Evolutionary conservation across 2,113 vertebrate genomes (phyloP), one percentile per base, ranked within the genome.

Genomic region (Mellivora capensis): DNA sequence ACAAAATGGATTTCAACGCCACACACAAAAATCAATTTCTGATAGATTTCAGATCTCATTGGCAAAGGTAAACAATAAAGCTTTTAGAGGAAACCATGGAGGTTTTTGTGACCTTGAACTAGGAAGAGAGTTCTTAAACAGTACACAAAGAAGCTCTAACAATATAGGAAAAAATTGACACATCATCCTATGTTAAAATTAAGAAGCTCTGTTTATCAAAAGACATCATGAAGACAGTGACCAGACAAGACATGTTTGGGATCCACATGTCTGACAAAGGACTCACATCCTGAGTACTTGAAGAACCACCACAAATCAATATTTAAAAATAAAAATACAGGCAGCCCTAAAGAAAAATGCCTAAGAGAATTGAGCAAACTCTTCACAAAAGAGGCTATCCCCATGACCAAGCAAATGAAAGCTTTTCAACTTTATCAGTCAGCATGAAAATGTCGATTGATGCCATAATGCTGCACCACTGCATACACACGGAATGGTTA

Each of bases 1-100:
- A 61, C 1, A 5, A 31, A 64, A 13, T 17, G 20, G 64, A 6
- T 69, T 47, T 92, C 69, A 83, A 88, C 18, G 27, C 4, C n/a
- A 23, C 5, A 64, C 83, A 29, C 37, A 34, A 69, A 86, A 44
- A 81, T 88, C 94, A 39, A 47, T 61, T 84, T n/a, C 39, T 79
- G 64, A 83, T 91, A 86, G 87, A 91, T 90, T 85, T 95, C 67
- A 74, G 23, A 54, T 74, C 34, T 72, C 21, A 79, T 2, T 72
- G 59, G 59, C 20, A 88, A 77, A 82, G 5, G 87, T 47, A 76
- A 71, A 90, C 39, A 90, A 64, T n/a, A 81, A 67, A 74, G 13
- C 23, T 61, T 59, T 59, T 10, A 37, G 64, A 93, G 49, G 14
- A 83, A 94, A 85, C 54, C 20, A 21, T 0, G 71, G 3, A 31